Percentiles rank a stretch among this genome's conserved stretches.
Conservation (phyloP, 2,113 vertebrate species). For the Sphaerodactylus townsendi region DNA sequence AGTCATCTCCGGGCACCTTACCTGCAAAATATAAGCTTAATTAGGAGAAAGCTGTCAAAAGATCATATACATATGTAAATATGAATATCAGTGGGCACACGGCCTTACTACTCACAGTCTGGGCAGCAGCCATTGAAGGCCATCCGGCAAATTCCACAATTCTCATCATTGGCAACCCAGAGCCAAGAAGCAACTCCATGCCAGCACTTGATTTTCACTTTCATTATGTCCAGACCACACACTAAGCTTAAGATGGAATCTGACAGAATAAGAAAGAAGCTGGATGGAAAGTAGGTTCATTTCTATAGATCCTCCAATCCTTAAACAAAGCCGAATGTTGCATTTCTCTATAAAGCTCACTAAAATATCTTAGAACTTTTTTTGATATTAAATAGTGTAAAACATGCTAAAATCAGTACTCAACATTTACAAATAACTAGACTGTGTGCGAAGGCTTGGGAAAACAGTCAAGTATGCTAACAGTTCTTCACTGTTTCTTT, state of each 20-base stretch:
- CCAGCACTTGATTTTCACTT: conserved; percentile 91
- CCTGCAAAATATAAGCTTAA: conserved; percentile 71
- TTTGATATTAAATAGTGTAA: neutral
- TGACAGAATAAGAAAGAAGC: conserved; percentile 1
- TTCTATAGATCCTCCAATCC: neutral
- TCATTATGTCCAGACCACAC: conserved; percentile 70
- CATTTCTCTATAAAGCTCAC: neutral
- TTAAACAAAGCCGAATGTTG: neutral
- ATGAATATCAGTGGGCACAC: neutral
- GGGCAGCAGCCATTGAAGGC: conserved; percentile 96
- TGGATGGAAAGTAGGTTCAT: neutral
- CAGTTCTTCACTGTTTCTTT: neutral
- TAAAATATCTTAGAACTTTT: neutral
- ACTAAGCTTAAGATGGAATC: conserved; percentile 52
- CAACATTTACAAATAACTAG: conserved; percentile 11
- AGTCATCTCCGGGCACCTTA: conserved; percentile 96
- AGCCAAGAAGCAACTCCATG: conserved; percentile 94
- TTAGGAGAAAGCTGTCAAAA: neutral
- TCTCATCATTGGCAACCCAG: conserved; percentile 97
- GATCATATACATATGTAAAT: neutral
- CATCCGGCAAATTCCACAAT: conserved; percentile 96
- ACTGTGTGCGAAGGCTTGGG: neutral
- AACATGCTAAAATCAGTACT: conserved; percentile 26
- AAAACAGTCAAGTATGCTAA: neutral
- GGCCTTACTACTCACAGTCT: conserved; percentile 83